Evolutionary conservation across 2,113 vertebrate genomes (phyloP).

Genomic region (Hemichromis elongatus): DNA sequence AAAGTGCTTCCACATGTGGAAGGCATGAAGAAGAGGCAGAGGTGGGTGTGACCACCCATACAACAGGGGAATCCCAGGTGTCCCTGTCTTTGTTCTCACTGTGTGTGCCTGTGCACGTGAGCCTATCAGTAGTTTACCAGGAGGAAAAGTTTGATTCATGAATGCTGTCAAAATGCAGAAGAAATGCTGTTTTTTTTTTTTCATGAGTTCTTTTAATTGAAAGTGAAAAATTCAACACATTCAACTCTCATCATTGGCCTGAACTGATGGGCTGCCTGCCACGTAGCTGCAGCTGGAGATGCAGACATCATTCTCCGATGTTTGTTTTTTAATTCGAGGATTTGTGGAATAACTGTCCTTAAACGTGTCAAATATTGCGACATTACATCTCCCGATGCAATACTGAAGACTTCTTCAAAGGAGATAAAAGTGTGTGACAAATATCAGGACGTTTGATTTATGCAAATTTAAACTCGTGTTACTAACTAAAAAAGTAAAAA

Average conservation of each 20-base stretch:
- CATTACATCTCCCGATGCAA: background rate
- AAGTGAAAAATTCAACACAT: background rate
- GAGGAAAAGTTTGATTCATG: background rate
- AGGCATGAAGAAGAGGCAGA: conserved; percentile 54
- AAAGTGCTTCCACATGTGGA: conserved; percentile 74
- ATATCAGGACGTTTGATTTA: background rate
- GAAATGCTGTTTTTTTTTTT: background rate
- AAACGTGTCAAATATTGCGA: background rate
- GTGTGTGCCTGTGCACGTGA: conserved; percentile 12
- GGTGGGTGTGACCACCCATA: conserved; percentile 68
- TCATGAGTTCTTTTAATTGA: background rate
- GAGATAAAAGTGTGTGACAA: background rate
- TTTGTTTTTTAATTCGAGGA: conserved; percentile 54
- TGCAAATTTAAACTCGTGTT: background rate
- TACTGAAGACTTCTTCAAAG: background rate
- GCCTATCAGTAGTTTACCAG: background rate
- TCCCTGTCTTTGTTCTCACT: conserved; percentile 56
- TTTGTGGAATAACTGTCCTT: background rate
- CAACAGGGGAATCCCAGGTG: conserved; percentile 68
- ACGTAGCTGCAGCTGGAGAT: conserved; percentile 37
- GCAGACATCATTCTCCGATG: conserved; percentile 38
- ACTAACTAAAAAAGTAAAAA: background rate
- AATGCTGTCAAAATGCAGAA: background rate
- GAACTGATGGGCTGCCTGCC: background rate
- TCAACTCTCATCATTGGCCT: background rate